Evolutionary conservation across 2,113 vertebrate species (phyloP).

Genomic region (Halichoeres trimaculatus): DNA sequence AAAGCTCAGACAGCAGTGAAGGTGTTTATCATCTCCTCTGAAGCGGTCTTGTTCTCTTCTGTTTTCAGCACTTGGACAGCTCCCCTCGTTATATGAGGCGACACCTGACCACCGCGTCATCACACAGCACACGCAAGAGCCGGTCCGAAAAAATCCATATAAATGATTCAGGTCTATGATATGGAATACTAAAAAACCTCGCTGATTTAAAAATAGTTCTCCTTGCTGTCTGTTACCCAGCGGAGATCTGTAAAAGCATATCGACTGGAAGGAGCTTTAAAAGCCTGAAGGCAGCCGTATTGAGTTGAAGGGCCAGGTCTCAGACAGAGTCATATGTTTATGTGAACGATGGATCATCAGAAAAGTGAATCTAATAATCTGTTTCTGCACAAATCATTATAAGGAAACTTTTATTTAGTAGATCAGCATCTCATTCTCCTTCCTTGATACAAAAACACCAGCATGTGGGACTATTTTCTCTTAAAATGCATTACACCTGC

Average conservation of each 20-base stretch:
- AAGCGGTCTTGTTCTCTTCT: constrained; percentile 65
- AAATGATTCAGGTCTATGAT: constrained; percentile 77
- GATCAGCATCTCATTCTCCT: neutral
- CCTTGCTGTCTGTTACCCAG: constrained; percentile 36
- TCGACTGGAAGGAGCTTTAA: constrained; percentile 16
- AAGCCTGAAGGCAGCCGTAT: neutral
- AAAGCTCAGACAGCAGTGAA: constrained; percentile 78
- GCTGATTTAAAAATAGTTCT: constrained; percentile 66
- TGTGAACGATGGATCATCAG: neutral
- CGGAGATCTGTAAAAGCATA: constrained; percentile 9
- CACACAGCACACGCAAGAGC: constrained; percentile 73
- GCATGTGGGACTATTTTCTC: neutral
- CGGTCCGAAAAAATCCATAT: constrained; percentile 58
- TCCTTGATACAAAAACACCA: neutral
- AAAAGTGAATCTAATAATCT: neutral
- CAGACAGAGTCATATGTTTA: neutral
- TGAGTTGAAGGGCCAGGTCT: neutral
- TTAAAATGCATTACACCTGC: neutral
- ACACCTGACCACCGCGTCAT: constrained; percentile 86
- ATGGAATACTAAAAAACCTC: constrained; percentile 51
- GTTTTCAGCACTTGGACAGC: constrained; percentile 88
- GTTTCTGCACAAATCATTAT: neutral
- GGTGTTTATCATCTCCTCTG: constrained; percentile 78
- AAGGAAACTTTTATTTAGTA: neutral
- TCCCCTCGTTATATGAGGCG: constrained; percentile 83